Percentiles rank a stretch among this genome's conserved stretches.
phyloP scores from a whole-genome alignment of 2,797 vertebrate genomes.

The Siniperca undulata region DNA sequence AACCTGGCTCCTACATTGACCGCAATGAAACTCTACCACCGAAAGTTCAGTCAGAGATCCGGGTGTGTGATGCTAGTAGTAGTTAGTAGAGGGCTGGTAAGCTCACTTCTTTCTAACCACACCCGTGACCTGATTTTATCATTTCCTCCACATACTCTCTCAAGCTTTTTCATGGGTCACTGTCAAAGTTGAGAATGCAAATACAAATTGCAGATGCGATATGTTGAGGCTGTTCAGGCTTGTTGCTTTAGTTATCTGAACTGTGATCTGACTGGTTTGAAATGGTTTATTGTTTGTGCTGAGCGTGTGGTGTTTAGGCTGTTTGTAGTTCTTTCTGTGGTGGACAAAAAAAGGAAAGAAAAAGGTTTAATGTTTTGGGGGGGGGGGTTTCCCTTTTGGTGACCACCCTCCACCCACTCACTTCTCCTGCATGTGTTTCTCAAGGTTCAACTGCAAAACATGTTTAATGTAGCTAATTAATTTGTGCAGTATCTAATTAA shows the following conservation, averaged over 20 bases:
- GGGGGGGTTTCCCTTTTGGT: not conserved
- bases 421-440: conserved; percentile 11
- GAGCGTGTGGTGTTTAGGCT: not conserved
- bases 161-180: not conserved
- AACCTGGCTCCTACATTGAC: not conserved
- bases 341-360: not conserved
- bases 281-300: not conserved
- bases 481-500: conserved; percentile 68
- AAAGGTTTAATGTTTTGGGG: not conserved
- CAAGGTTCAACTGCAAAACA: conserved; percentile 61
- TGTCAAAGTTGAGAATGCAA: not conserved
- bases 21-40: not conserved
- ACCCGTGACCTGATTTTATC: not conserved
- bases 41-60: not conserved
- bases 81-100: not conserved
- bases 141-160: not conserved
- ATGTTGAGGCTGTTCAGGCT: not conserved
- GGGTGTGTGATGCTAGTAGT: not conserved
- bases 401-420: conserved; percentile 1
- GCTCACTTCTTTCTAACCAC: not conserved
- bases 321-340: not conserved
- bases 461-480: conserved; percentile 76
- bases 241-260: not conserved
- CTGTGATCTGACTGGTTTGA: not conserved
- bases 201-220: not conserved